Base-by-base conservation (phyloP, 2,797 vertebrate species). In the Pipistrellus pipistrellus region DNA sequence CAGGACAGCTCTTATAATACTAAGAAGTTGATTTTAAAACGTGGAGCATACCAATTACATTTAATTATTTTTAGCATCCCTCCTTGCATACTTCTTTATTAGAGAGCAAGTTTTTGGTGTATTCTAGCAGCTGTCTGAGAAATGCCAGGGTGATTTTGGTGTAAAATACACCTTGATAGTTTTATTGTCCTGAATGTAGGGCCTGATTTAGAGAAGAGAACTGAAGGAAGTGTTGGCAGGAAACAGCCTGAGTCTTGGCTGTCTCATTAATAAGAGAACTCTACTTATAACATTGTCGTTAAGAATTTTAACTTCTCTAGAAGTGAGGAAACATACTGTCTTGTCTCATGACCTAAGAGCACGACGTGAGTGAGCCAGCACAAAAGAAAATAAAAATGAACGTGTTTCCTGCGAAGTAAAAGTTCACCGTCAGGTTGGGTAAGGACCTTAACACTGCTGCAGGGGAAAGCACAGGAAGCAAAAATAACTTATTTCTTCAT, bases 321-420 rank as follows among this genome's bases (percentile, higher is more conserved):
- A 87, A 75, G 30, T n/a, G 21, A 84, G n/a, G 5, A 81, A n/a
- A 25, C 23, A 46, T 91, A 35, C 35, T 68, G 32, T 44, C 78
- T 92, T 86, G 72, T 62, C 72, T 32, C 32, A 81, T 88, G 68
- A 94, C 53, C 38, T 23, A 55, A 82, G 71, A 85, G 12, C 41
- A 85, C 69, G 18, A 91, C 38, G 2, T 66, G 64, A 66, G 30
- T 85, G 85, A 91, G 68, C 91, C 57, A 88, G 64, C 25, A 81
- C 35, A 81, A 92, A 59, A 20, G 4, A 10, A 46, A 64, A 73
- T 76, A 57, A 41, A 53, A 59, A 59, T 59, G 55, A 88, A 48
- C 4, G 35, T n/a, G 18, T 3, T 77, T 96, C 85, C 91, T 93
- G 88, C 78, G 69, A 97, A 96, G 78, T 88, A 78, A 93, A 93